Conservation (phyloP, 2,797 vertebrate genomes). For the Hydrocynus forskahlii region DNA sequence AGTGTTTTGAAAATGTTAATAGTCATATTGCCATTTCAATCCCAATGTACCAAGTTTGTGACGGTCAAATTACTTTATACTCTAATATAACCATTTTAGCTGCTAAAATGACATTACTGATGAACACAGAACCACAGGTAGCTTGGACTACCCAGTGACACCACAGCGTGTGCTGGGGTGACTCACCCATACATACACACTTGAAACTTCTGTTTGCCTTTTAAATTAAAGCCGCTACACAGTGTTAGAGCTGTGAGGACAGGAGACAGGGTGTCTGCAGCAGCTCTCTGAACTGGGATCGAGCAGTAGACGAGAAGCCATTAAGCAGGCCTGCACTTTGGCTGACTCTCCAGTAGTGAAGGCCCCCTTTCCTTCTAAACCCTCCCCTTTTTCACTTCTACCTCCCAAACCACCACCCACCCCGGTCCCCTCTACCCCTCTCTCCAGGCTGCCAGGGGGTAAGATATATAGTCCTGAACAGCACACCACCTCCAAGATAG, state of each 20-base stretch:
- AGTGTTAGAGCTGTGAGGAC: slow-evolving; percentile 55
- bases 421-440: slow-evolving; percentile 36
- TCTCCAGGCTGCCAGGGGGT: slow-evolving; percentile 68
- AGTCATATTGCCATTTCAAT: no score
- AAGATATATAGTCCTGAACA: slow-evolving; percentile 70
- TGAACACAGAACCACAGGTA: background rate
- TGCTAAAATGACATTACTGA: background rate
- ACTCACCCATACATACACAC: slow-evolving; percentile 55
- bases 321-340: slow-evolving; percentile 77
- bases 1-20: no score
- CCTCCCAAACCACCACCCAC: background rate
- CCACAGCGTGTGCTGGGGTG: background rate
- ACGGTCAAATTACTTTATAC: no score
- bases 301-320: slow-evolving; percentile 67
- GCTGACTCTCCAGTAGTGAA: slow-evolving; percentile 77
- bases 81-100: no score
- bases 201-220: slow-evolving; percentile 15
- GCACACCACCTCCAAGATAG: slow-evolving; percentile 72
- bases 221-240: slow-evolving; percentile 42
- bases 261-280: slow-evolving; percentile 75
- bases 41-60: no score
- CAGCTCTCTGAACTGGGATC: slow-evolving; percentile 70
- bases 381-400: slow-evolving; percentile 52
- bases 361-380: slow-evolving; percentile 54
- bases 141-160: background rate